These are phyloP conservation scores for Pseudopleuronectes americanus DNA, from an alignment of 2,797 vertebrate species.

Conservation along the genomic window DNA sequence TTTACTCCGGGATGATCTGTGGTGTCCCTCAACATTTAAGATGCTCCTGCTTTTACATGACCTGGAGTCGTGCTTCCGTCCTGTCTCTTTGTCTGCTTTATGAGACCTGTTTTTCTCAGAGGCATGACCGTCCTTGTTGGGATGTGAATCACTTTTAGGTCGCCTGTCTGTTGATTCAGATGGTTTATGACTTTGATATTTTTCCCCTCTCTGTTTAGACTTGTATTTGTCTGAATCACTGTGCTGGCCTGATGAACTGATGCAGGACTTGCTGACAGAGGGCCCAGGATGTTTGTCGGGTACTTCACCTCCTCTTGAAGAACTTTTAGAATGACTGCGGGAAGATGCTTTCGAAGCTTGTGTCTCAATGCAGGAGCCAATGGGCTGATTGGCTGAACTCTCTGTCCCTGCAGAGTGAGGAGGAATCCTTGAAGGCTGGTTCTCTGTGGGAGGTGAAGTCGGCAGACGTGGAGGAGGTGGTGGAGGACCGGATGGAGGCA, in stretches of 20 bases:
- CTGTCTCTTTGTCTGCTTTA: slow-evolving; percentile 71
- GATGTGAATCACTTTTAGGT: slow-evolving; percentile 45
- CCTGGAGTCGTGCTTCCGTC: slow-evolving; percentile 78
- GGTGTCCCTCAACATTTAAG: slow-evolving; percentile 67
- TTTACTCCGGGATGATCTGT: slow-evolving; percentile 69
- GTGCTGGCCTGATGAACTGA: slow-evolving; percentile 28
- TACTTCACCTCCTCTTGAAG: slow-evolving; percentile 37
- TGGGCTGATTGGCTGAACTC: slow-evolving; percentile 6
- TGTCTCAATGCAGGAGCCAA: slow-evolving; percentile 2
- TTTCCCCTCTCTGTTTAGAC: slow-evolving; percentile 59
- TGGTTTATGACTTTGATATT: slow-evolving; percentile 56
- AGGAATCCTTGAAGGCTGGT: not conserved
- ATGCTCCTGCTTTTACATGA: slow-evolving; percentile 51
- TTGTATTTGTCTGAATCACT: slow-evolving; percentile 47
- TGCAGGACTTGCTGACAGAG: slow-evolving; percentile 21
- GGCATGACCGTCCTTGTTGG: slow-evolving; percentile 58
- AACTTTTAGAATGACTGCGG: slow-evolving; percentile 39
- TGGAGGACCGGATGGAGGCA: not conserved
- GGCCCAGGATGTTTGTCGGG: slow-evolving; percentile 33
- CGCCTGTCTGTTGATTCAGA: slow-evolving; percentile 52
- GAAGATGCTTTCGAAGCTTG: slow-evolving; percentile 23
- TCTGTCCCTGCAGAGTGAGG: slow-evolving; percentile 43
- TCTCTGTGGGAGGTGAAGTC: slow-evolving; percentile 14
- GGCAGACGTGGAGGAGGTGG: slow-evolving; percentile 29
- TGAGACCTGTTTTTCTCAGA: slow-evolving; percentile 73